phyloP scores from a whole-genome alignment of 2,797 vertebrate species.

The Eleutherodactylus coqui region DNA sequence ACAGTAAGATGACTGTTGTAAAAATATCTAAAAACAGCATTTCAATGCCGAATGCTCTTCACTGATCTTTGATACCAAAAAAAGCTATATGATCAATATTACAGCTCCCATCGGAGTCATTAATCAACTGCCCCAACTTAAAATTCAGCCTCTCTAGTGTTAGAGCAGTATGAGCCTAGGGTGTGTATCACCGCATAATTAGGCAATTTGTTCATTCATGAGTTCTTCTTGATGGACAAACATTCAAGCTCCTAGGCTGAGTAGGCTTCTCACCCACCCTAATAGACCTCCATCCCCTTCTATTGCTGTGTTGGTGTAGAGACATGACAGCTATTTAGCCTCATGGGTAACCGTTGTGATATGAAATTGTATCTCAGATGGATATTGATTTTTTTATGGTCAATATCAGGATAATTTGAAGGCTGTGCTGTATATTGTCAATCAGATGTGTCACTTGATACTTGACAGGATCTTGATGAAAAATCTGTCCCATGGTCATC shows the following conservation, averaged over 20 bases:
- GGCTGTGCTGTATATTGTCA: background rate
- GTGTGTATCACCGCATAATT: background rate
- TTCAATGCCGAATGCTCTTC: too few relatives aligned
- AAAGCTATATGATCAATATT: background rate
- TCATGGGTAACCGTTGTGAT: background rate
- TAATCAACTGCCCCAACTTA: background rate
- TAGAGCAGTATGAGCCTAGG: background rate
- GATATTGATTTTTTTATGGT: background rate
- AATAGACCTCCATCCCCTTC: background rate
- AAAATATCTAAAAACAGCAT: background rate
- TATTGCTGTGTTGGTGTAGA: background rate
- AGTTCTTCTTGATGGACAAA: background rate
- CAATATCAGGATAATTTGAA: background rate
- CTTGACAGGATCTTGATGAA: background rate
- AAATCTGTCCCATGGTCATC: background rate
- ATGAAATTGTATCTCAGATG: background rate
- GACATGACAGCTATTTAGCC: background rate
- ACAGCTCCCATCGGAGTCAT: background rate
- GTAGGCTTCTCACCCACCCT: background rate
- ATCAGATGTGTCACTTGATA: background rate
- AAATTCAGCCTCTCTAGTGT: background rate
- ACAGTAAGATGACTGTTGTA: background rate
- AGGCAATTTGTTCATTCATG: background rate
- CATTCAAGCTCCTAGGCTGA: background rate
- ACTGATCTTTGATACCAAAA: background rate